Base-by-base conservation (phyloP, 2,888 invertebrate genomes). In the Argyresthia albistria region DNA sequence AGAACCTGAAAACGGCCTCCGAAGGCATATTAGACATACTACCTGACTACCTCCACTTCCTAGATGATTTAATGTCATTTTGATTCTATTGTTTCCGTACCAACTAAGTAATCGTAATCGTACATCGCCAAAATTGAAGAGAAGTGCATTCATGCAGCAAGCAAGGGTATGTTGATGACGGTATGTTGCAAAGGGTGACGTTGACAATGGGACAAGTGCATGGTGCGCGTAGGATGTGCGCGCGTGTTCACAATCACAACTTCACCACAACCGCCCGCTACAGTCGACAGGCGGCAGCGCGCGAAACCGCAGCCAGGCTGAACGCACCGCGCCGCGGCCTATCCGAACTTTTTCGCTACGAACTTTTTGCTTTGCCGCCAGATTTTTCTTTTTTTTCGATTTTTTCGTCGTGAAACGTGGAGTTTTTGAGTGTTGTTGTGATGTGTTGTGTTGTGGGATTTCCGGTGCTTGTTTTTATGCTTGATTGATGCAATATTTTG, bases 141-240 rank as follows among this genome's bases (percentile, higher is more conserved):
- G 8, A 39, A 39, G 39, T 39, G 39, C 39, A 39, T 9, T 39
- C 39, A 39, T 39, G 39, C 39, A 39, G n/a, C n/a, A 39, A 39
- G 25, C 39, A 39, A 8, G 39, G 39, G 39, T 39, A 39, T 39
- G 3, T n/a, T 11, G 39, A 6, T n/a, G n/a, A n/a, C n/a, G 39
- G 39, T 39, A 39, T 39, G 3, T n/a, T 11, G 39, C n/a, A 6
- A 39, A 39, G 39, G 39, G 39, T 39, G 39, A 11, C 39, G 39
- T 25, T 6, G 25, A 25, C 43, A 4, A 45, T 10, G 35, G 47
- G 69, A 70, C 61, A 63, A 64, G 66, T 69, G 67, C 65, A 63
- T 63, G 64, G 65, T 82, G 83, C 82, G 84, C 84, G 68, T 73
- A 69, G 67, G 68, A 64, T 63, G 62, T 83, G 84, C 84, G 84